Evolutionary conservation across 2,888 invertebrate genomes (phyloP).

Genomic region (Oithona nana): DNA sequence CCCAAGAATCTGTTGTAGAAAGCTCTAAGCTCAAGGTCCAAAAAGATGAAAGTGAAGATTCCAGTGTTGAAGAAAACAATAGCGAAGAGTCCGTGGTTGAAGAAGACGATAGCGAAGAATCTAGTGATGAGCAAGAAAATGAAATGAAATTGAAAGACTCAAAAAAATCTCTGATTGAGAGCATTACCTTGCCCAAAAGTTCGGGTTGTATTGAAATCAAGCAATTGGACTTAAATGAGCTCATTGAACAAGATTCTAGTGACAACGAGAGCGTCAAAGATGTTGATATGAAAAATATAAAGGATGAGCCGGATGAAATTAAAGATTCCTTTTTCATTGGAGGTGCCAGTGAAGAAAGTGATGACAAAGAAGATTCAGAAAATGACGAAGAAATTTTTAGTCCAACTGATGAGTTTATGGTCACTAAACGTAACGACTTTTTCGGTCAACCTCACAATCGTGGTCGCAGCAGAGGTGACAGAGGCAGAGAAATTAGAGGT

Average conservation of each 20-base stretch:
- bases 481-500: background rate
- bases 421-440: background rate
- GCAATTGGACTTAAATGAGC: background rate
- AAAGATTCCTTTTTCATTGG: slow-evolving; percentile 10
- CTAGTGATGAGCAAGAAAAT: no score
- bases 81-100: background rate
- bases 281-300: background rate
- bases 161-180: background rate
- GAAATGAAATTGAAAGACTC: background rate
- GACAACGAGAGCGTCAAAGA: background rate
- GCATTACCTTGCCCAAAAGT: background rate
- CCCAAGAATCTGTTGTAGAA: background rate
- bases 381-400: background rate
- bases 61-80: background rate
- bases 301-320: background rate
- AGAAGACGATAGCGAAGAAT: background rate
- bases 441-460: background rate
- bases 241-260: background rate
- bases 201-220: slow-evolving; percentile 1
- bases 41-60: no score
- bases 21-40: no score
- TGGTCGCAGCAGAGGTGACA: background rate
- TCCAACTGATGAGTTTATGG: background rate
- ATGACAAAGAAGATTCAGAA: background rate
- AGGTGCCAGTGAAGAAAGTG: background rate